These are phyloP conservation scores for Halcyon chelicuti DNA, from an alignment of 2,797 vertebrate genomes.

Conservation along the genomic window DNA sequence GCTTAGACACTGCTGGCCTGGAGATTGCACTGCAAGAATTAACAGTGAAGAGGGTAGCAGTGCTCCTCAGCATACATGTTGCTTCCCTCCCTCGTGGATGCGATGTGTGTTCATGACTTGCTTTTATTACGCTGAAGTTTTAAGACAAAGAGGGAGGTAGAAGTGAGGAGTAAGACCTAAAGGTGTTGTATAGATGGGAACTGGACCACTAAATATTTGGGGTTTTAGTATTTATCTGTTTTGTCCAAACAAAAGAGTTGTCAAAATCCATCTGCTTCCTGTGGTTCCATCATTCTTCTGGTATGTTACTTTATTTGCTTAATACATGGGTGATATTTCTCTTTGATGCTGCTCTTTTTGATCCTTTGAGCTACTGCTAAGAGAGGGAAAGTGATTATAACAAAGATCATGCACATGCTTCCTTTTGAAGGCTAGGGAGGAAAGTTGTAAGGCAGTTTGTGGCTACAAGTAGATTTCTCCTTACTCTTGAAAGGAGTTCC, in stretches of 20 bases:
- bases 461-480: neutral
- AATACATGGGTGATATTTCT: neutral
- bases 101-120: neutral
- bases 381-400: neutral
- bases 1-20: neutral
- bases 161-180: neutral
- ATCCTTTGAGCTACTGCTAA: neutral
- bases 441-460: neutral
- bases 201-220: neutral
- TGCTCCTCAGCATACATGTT: fast-evolving
- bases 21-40: neutral
- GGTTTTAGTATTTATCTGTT: neutral
- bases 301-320: neutral
- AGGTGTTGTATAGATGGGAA: neutral
- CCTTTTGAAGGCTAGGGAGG: neutral
- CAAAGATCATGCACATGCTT: fast-evolving
- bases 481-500: neutral
- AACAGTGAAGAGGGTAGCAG: neutral
- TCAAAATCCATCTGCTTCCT: neutral
- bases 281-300: neutral
- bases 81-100: neutral
- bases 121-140: neutral
- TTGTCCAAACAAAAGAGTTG: neutral
- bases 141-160: neutral
- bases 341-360: neutral